Conservation (phyloP, 2,113 vertebrate species). For the Syrrhaptes paradoxus region DNA sequence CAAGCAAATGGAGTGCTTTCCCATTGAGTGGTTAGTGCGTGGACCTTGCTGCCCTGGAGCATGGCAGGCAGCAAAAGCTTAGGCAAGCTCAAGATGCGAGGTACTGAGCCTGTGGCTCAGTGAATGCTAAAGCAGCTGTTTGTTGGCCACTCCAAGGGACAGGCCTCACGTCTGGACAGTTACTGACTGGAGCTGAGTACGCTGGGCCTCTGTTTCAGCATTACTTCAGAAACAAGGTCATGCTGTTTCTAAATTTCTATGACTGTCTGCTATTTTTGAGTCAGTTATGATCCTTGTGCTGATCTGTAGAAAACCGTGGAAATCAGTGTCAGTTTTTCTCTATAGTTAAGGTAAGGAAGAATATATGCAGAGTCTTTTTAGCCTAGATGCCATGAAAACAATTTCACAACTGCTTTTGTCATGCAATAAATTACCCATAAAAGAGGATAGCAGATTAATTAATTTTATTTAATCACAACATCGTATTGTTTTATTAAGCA, state of each 20-base stretch:
- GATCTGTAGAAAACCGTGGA: not conserved
- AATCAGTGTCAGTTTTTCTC: not conserved
- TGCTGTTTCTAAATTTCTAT: not conserved
- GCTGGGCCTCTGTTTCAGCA: not conserved
- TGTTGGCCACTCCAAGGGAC: rapidly evolving
- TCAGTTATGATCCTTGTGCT: not conserved
- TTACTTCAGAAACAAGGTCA: not conserved
- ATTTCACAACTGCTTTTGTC: not conserved
- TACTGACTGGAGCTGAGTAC: not conserved
- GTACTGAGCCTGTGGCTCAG: not conserved
- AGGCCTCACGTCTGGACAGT: no score
- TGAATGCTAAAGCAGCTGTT: no score
- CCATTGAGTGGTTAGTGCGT: rapidly evolving
- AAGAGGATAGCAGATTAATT: conserved; percentile 1
- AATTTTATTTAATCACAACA: conserved; percentile 10
- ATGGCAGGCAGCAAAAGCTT: not conserved
- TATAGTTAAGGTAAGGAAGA: not conserved
- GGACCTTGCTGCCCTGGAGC: rapidly evolving
- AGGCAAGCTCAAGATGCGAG: not conserved
- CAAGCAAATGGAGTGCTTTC: not conserved
- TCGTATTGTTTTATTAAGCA: conserved; percentile 39
- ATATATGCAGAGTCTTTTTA: not conserved
- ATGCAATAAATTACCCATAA: not conserved
- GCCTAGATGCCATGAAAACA: not conserved
- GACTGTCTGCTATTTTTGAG: not conserved